These are phyloP conservation scores for Lucilia cuprina DNA, from an alignment of 1,140 invertebrate species.

Conservation along the genomic window DNA sequence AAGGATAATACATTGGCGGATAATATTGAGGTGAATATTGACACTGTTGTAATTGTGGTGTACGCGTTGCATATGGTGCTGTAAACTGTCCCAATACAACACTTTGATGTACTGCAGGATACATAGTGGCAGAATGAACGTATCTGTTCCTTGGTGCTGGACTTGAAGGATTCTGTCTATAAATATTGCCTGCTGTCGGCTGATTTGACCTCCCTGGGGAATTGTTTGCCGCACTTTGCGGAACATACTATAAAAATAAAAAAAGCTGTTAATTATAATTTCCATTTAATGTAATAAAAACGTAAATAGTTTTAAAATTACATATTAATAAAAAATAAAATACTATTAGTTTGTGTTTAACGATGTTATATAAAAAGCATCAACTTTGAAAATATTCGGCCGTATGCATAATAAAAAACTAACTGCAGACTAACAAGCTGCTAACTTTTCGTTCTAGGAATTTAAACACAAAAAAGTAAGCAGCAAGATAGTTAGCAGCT, in stretches of 20 bases:
- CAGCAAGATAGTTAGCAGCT: too few relatives aligned
- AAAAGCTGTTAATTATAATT: neutral
- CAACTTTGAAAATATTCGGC: too few relatives aligned
- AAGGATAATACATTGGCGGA: conserved; percentile 49
- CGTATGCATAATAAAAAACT: too few relatives aligned
- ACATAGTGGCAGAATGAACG: conserved; percentile 52
- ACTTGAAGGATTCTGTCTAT: conserved; percentile 48
- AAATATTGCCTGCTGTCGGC: conserved; percentile 46
- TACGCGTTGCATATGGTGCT: conserved; percentile 15
- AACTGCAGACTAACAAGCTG: too few relatives aligned
- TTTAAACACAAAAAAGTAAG: too few relatives aligned
- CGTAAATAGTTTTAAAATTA: too few relatives aligned
- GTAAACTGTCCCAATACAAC: conserved; percentile 30
- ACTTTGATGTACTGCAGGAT: conserved; percentile 37
- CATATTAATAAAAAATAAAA: too few relatives aligned
- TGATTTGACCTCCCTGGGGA: conserved; percentile 51
- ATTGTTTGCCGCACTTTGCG: conserved; percentile 42
- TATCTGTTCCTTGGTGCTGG: conserved; percentile 45
- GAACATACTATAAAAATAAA: conserved; percentile 33
- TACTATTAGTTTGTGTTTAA: too few relatives aligned
- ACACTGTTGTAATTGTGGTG: conserved; percentile 38
- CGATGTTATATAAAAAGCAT: too few relatives aligned
- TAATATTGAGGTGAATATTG: conserved; percentile 47
- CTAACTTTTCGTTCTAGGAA: too few relatives aligned
- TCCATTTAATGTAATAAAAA: too few relatives aligned